Evolutionary conservation across 2,888 invertebrate species (phyloP).

Genomic region (Mythimna lalbum): DNA sequence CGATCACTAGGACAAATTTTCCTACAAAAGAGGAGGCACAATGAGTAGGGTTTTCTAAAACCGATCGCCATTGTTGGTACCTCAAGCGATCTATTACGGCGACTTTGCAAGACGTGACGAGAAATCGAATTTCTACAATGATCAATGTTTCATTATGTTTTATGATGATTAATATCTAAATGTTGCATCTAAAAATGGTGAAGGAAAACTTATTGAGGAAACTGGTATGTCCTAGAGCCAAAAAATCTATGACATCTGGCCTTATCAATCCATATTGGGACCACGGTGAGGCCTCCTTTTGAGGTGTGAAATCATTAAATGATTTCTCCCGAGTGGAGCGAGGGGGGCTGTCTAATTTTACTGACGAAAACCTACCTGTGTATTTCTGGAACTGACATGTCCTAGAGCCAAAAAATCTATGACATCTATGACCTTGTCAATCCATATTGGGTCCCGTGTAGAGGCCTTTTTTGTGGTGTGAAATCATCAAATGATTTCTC

Average conservation of each 20-base stretch:
- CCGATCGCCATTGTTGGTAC: constrained; percentile 43
- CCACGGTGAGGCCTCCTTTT: neutral
- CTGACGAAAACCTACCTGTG: too few relatives aligned
- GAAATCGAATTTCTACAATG: constrained; percentile 50
- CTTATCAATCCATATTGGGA: neutral
- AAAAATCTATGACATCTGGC: neutral
- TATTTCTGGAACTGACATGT: neutral
- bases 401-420: neutral
- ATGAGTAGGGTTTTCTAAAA: constrained; percentile 50
- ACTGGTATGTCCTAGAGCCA: neutral
- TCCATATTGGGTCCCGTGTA: too few relatives aligned
- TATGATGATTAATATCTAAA: constrained; percentile 19
- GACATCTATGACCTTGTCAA: neutral
- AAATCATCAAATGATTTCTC: too few relatives aligned
- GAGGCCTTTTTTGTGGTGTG: too few relatives aligned
- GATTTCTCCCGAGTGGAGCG: too few relatives aligned
- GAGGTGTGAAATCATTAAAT: too few relatives aligned
- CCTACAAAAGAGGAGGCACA: constrained; percentile 40
- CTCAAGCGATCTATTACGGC: constrained; percentile 49
- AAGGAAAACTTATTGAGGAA: neutral
- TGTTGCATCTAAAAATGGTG: neutral
- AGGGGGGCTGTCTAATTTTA: too few relatives aligned
- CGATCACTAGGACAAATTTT: constrained; percentile 57
- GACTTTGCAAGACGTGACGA: constrained; percentile 46
- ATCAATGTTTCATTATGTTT: constrained; percentile 39